Evolutionary conservation across 2,113 vertebrate species (phyloP).

Genomic region (Erythrolamprus reginae): DNA sequence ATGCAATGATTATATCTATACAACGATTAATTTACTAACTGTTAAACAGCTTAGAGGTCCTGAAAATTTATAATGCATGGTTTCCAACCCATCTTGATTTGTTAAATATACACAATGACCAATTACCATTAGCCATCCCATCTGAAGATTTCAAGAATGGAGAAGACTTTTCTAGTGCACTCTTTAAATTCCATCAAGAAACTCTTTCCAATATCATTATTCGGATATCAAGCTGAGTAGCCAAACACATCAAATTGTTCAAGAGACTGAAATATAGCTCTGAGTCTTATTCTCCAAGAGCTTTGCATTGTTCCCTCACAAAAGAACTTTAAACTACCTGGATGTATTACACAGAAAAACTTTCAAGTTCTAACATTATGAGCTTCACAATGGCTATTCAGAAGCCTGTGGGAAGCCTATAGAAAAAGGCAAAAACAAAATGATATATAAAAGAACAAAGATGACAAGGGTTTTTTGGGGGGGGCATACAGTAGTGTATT

Average conservation of each 20-base stretch:
- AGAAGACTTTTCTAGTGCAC: background rate
- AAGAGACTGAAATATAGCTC: background rate
- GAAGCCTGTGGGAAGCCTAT: background rate
- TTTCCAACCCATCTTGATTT: background rate
- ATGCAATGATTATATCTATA: background rate
- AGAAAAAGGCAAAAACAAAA: background rate
- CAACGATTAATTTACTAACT: background rate
- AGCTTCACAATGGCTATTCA: background rate
- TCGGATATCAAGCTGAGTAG: background rate
- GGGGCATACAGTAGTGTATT: background rate
- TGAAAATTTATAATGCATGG: background rate
- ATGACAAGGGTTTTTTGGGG: background rate
- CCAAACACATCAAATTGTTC: background rate
- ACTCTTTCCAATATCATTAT: background rate
- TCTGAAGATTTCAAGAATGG: background rate
- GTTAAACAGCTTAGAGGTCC: background rate
- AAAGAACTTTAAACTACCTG: background rate
- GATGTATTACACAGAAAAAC: background rate
- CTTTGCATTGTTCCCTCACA: background rate
- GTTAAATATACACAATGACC: background rate
- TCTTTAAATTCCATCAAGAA: background rate
- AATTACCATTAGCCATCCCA: background rate
- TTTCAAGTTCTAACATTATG: background rate
- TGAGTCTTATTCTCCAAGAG: background rate
- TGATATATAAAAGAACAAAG: background rate